These are phyloP conservation scores for Ianthella basta DNA, from an alignment of 37 sponge, comb jelly and placozoan genomes.

Conservation along the genomic window DNA sequence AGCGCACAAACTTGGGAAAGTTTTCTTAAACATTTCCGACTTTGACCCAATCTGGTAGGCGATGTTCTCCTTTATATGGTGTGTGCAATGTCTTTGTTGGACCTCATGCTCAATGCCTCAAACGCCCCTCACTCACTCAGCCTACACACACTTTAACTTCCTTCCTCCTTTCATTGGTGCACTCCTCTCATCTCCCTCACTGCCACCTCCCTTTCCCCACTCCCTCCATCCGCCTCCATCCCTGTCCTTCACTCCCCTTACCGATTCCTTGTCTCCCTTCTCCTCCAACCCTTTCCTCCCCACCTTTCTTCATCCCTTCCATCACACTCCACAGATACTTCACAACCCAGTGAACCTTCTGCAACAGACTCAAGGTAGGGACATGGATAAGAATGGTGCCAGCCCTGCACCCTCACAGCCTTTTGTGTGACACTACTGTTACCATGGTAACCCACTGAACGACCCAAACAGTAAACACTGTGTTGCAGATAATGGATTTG, in stretches of 20 bases:
- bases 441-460: no score
- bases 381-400: background rate
- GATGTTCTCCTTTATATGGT: no score
- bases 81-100: no score
- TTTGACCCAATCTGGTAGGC: no score
- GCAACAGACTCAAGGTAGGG: background rate
- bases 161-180: background rate
- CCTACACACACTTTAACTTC: background rate
- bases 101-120: background rate
- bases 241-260: slow-evolving; percentile 6
- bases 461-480: no score
- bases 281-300: background rate
- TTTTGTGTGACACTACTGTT: background rate
- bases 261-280: background rate
- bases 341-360: background rate
- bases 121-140: background rate
- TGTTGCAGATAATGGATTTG: no score
- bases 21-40: no score
- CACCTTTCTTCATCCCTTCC: background rate
- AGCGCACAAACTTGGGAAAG: no score
- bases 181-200: background rate
- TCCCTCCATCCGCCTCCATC: background rate
- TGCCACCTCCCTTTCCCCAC: background rate
- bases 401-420: background rate
- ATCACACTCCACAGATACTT: background rate